Conservation (phyloP, 2,113 vertebrate genomes). For the Leiothrix lutea region DNA sequence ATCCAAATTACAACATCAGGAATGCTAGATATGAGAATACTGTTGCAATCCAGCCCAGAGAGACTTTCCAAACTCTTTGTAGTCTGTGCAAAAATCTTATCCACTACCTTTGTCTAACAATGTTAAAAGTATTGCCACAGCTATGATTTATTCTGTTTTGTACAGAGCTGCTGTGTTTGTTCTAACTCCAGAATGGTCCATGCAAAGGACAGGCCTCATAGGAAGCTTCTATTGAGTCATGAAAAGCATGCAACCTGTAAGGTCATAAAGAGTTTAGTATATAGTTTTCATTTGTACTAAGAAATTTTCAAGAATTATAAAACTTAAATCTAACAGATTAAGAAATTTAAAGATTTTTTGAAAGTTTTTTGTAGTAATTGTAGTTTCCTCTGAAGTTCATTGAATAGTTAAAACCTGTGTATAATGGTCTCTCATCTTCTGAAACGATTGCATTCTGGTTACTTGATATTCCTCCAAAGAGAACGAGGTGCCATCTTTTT, state of each 20-base stretch:
- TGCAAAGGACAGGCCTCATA: background rate
- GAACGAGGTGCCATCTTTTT: background rate
- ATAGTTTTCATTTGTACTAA: background rate
- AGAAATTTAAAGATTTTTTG: background rate
- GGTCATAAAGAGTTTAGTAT: background rate
- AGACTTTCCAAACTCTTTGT: background rate
- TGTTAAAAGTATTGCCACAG: background rate
- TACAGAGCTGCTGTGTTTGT: background rate
- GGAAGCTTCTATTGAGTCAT: background rate
- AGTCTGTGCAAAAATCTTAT: background rate
- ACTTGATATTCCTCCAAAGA: background rate
- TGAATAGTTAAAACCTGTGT: background rate
- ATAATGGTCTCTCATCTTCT: background rate
- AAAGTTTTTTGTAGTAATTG: background rate
- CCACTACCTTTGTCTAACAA: background rate
- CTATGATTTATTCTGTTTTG: background rate
- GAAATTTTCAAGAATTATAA: background rate
- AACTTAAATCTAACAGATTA: background rate
- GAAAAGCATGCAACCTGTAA: background rate
- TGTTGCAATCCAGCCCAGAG: background rate
- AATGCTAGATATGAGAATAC: background rate
- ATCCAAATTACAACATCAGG: background rate
- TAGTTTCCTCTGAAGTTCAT: background rate
- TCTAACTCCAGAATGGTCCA: background rate
- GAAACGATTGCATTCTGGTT: background rate